These are phyloP conservation scores for Solea senegalensis DNA, from an alignment of 2,113 vertebrate genomes.

Conservation along the genomic window DNA sequence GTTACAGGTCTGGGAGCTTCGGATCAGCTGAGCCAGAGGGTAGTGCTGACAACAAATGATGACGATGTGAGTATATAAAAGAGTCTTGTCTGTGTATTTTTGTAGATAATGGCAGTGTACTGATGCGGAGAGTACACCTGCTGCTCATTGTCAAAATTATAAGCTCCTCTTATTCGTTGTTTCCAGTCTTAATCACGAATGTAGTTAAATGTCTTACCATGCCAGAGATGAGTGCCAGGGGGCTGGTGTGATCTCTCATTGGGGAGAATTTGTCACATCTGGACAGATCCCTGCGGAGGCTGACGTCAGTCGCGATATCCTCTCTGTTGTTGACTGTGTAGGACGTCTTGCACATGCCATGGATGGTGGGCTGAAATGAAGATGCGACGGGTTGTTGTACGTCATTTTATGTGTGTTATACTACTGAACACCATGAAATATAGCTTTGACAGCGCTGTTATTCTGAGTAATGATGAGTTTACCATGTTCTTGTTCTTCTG, in stretches of 20 bases:
- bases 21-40: slow-evolving; percentile 84
- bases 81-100: neutral
- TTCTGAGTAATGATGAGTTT: neutral
- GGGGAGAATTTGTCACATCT: slow-evolving; percentile 87
- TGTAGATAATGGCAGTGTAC: too few species aligned
- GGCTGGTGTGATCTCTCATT: slow-evolving; percentile 84
- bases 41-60: slow-evolving; percentile 75
- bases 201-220: slow-evolving; percentile 76
- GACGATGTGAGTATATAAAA: neutral
- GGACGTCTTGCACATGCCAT: slow-evolving; percentile 88
- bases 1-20: slow-evolving; percentile 89
- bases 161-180: too few species aligned
- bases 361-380: slow-evolving; percentile 86
- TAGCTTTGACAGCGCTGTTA: neutral
- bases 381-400: slow-evolving; percentile 4
- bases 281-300: slow-evolving; percentile 85
- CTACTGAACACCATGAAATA: neutral
- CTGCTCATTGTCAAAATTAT: too few species aligned
- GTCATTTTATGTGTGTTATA: too few species aligned
- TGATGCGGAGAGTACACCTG: too few species aligned
- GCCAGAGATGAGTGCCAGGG: slow-evolving; percentile 89
- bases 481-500: slow-evolving; percentile 80
- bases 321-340: slow-evolving; percentile 80
- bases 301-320: slow-evolving; percentile 84
- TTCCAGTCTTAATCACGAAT: neutral